Conservation (phyloP, 2,113 vertebrate species). For the Tyto alba region DNA sequence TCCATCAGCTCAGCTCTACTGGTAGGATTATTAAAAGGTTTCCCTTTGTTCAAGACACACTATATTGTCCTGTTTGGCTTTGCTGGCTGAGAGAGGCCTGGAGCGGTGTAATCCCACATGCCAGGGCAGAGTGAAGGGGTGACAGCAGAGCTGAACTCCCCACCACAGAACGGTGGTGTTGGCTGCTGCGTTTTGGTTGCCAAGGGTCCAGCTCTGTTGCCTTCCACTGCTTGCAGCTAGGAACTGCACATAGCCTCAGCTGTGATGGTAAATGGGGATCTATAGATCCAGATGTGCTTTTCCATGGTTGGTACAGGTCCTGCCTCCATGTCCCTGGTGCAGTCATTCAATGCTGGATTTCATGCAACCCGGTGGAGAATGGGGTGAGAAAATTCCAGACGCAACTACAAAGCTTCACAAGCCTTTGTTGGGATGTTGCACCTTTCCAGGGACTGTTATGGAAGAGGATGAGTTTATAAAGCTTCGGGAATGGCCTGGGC, state of each 20-base stretch:
- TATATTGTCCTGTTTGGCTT: not conserved
- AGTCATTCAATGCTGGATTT: not conserved
- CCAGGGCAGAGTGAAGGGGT: not conserved
- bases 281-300: not conserved
- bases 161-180: not conserved
- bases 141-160: not conserved
- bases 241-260: not conserved
- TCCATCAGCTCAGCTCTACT: not conserved
- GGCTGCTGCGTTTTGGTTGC: not conserved
- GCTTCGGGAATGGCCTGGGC: not conserved
- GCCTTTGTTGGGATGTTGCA: not conserved
- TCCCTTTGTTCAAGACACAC: not conserved
- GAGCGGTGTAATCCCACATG: fast-evolving
- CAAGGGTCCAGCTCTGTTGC: not conserved
- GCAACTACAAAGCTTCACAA: not conserved
- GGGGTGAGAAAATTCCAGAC: not conserved
- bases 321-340: not conserved
- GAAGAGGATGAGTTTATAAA: not conserved
- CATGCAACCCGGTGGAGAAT: not conserved
- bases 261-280: not conserved
- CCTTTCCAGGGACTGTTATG: not conserved
- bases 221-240: not conserved
- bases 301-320: not conserved
- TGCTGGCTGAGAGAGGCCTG: not conserved
- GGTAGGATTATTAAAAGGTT: not conserved